phyloP scores from a whole-genome alignment of 1,140 invertebrate species.

The Drosophila fuyamai region DNA sequence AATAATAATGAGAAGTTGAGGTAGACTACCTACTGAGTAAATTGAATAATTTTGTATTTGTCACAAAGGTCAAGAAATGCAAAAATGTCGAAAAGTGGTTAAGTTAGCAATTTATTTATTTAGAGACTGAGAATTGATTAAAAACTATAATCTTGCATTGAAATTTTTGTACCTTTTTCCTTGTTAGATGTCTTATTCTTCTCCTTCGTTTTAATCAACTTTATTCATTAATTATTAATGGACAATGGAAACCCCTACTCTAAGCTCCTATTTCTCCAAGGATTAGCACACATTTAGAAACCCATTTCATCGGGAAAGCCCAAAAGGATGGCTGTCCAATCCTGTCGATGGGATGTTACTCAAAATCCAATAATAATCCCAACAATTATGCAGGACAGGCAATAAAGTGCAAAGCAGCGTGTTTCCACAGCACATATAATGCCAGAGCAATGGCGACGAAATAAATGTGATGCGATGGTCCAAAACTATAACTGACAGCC shows the following conservation, averaged over 20 bases:
- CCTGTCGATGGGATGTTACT: slow-evolving; percentile 25
- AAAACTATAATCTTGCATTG: too few relatives aligned
- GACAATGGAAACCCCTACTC: background rate
- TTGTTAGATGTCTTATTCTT: background rate
- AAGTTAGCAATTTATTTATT: too few relatives aligned
- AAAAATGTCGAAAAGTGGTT: background rate
- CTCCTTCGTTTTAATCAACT: too few relatives aligned
- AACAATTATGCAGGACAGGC: slow-evolving; percentile 62
- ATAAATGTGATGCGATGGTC: slow-evolving; percentile 61
- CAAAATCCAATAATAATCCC: slow-evolving; percentile 44
- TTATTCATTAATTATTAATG: background rate
- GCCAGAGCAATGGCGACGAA: slow-evolving; percentile 16
- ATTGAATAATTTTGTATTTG: background rate
- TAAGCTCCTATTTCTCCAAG: background rate
- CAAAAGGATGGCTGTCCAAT: slow-evolving; percentile 2
- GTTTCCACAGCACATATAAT: background rate
- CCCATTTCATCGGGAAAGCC: background rate
- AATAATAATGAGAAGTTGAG: background rate
- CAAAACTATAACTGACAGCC: slow-evolving; percentile 57
- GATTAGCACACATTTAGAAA: slow-evolving; percentile 8
- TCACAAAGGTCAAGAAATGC: background rate
- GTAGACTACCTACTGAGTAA: background rate
- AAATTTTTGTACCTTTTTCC: background rate
- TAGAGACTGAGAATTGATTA: too few relatives aligned
- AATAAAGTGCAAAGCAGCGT: slow-evolving; percentile 28